Evolutionary conservation across 2,888 invertebrate species (phyloP), one percentile per base, ranked within the genome.

Genomic region (Diplazon laetatorius): DNA sequence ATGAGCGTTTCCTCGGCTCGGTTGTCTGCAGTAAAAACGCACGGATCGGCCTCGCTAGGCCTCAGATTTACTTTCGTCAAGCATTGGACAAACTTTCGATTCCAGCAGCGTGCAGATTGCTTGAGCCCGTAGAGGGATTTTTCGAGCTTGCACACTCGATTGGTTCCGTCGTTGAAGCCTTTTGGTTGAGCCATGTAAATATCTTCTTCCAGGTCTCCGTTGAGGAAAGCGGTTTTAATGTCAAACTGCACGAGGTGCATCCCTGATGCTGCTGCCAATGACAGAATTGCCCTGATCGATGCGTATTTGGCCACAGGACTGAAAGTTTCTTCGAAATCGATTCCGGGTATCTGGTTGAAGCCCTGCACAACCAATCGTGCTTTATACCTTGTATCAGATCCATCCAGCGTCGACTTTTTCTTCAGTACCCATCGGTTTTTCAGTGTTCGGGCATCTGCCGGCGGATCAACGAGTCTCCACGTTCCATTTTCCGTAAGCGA

Each of bases 191-290:
- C 46, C 60, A 62, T 48, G 30, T 39, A 62, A 5, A 60, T 16
- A 5, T 71, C 39, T 12, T 60, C 62, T n/a, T 85, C 78, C 3
- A 89, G 63, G 6, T 85, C 78, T 6, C 86, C 87, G 70, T 88
- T 75, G 9, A 88, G 69, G 73, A 88, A 88, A 0, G 87, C 87
- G 35, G 86, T 87, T 73, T 83, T 85, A 1, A 87, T 77, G 69
- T 88, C 85, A 66, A 89, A 87, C 65, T 87, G 86, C 10, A 60
- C n/a, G 0, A 87, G 12, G 4, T 77, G 2, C 69, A 87, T 73
- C n/a, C 68, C 60, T 14, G 83, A 77, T 10, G 37, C n/a, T 30
- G 69, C 82, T 14, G 82, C 82, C 10, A 83, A n/a, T 9, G 84
- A 84, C 22, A 84, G 57, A 20, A 87, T 68, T 42, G 78, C 59